phyloP scores from a whole-genome alignment of 2,797 vertebrate genomes.

The Potorous gilbertii region DNA sequence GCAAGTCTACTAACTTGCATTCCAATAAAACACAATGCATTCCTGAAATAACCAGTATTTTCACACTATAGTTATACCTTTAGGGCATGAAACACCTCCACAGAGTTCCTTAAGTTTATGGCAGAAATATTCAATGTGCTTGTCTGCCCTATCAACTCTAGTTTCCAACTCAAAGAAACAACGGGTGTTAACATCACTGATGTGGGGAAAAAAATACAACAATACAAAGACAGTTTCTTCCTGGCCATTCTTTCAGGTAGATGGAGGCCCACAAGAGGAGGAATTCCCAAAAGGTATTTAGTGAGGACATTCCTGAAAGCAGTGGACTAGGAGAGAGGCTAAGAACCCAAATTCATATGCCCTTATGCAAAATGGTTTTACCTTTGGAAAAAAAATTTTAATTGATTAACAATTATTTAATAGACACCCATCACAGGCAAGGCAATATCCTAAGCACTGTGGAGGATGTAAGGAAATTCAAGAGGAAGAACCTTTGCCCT shows the following conservation, averaged over 20 bases:
- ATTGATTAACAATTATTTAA: slow-evolving; percentile 46
- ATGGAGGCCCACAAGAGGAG: background rate
- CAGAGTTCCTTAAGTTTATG: background rate
- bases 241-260: background rate
- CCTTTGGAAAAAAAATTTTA: slow-evolving; percentile 19
- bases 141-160: slow-evolving; percentile 5
- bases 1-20: background rate
- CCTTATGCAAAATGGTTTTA: background rate
- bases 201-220: slow-evolving; percentile 12
- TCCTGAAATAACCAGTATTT: background rate
- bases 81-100: background rate
- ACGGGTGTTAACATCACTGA: slow-evolving; percentile 32
- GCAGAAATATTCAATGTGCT: slow-evolving; percentile 31
- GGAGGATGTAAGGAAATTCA: background rate
- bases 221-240: slow-evolving; percentile 6
- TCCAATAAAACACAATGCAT: background rate
- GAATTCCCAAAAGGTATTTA: background rate
- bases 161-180: slow-evolving; percentile 25
- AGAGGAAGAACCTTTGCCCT: slow-evolving; percentile 40
- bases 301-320: background rate
- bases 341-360: slow-evolving; percentile 29
- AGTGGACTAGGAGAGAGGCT: background rate
- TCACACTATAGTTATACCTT: background rate
- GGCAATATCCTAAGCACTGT: background rate
- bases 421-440: slow-evolving; percentile 44